Evolutionary conservation across 2,888 invertebrate genomes (phyloP).

Genomic region (Drepanosiphum platanoidis): DNA sequence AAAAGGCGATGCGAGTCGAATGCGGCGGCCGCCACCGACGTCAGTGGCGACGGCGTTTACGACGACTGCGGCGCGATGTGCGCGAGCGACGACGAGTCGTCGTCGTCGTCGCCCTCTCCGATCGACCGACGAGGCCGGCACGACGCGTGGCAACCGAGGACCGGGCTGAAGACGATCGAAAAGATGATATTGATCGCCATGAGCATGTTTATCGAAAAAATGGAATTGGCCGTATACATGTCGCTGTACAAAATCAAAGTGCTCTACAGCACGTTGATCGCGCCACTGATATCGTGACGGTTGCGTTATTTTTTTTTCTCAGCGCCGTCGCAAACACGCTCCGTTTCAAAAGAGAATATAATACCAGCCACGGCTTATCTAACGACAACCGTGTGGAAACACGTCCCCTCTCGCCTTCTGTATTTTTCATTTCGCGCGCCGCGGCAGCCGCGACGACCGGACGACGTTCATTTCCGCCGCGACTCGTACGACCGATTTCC

Average conservation of each 20-base stretch:
- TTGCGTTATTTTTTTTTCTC: not conserved
- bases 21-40: not conserved
- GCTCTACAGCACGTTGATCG: not conserved
- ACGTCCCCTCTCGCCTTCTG: too few relatives aligned
- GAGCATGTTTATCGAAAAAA: conserved; percentile 1
- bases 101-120: not conserved
- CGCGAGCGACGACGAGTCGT: not conserved
- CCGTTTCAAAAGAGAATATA: too few relatives aligned
- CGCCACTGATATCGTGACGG: not conserved
- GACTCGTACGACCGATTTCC: too few relatives aligned
- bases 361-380: too few relatives aligned
- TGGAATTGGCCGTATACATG: conserved; percentile 20
- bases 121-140: not conserved
- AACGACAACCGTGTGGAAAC: too few relatives aligned
- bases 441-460: too few relatives aligned
- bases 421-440: not conserved
- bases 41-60: not conserved
- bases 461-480: too few relatives aligned
- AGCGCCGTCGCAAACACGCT: not conserved
- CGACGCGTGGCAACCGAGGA: not conserved
- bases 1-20: too few relatives aligned
- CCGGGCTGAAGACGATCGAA: not conserved
- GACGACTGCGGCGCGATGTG: not conserved
- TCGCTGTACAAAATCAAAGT: conserved; percentile 28
- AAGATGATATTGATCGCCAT: not conserved